Evolutionary conservation across 1,140 invertebrate species (phyloP), one percentile per base, ranked within the genome.

Genomic region (Achroia grisella): DNA sequence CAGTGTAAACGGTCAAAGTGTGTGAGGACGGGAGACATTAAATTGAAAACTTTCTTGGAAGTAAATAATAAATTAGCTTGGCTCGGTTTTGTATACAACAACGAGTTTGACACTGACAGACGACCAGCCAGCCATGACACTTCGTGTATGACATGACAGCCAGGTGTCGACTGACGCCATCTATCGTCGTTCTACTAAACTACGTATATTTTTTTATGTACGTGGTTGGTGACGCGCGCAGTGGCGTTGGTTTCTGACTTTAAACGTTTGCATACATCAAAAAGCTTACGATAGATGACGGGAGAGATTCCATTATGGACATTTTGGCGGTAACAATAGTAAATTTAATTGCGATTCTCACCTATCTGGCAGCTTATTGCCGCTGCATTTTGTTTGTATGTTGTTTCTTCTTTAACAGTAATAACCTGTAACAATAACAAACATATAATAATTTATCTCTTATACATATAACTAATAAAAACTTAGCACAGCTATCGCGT

Each of bases 11-110:
- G 56, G 59, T 49, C 49, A 40, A 52, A 47, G 39, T 32, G 44
- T 44, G 61, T 39, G 44, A 60, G 47, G 65, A 66, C 51, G 51
- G 60, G 49, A 51, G 55, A 67, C 59, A 70, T 71, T 63, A 71
- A n/a, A 76, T 67, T 69, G 66, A 71, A 76, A 78, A 80, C 66
- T 77, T 78, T 71, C 62, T 72, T 56, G 47, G 62, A 76, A 76
- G 69, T 80, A 75, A 82, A 80, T 79, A 82, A 79, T 80, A 78
- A 70, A 83, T 80, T 78, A 78, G 79, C 79, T 83, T 80, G 72
- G 69, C 59, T 75, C 61, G 62, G 66, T 68, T 80, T 80, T 83
- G 74, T 83, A 69, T 71, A 78, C 72, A 82, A 73, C 57, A 70
- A 51, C 49, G 60, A 34, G 44, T 72, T 68, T 77, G 73, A 73